These are phyloP conservation scores for Ptychoptera contaminata DNA, from an alignment of 2,888 invertebrate genomes.

Conservation along the genomic window DNA sequence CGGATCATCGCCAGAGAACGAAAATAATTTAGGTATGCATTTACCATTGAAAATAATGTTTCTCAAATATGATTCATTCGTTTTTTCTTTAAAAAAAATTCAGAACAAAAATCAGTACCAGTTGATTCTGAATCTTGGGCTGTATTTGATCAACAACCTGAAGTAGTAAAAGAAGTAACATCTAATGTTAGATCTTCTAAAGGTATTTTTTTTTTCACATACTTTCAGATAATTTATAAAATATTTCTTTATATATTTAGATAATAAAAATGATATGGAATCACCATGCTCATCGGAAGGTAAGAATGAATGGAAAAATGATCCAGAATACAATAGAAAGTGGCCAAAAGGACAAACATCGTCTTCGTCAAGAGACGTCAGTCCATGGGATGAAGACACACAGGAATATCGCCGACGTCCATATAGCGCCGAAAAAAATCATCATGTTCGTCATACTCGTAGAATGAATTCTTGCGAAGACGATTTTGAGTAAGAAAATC, in stretches of 20 bases:
- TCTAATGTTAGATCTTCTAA: conserved; percentile 6
- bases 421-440: conserved; percentile 21
- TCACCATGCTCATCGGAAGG: conserved; percentile 71
- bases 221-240: too few species aligned
- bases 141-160: conserved; percentile 35
- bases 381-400: conserved; percentile 66
- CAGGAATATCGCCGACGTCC: conserved; percentile 34
- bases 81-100: not conserved
- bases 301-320: conserved; percentile 39
- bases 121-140: conserved; percentile 38
- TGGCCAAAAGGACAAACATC: conserved; percentile 46
- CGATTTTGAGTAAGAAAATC: conserved; percentile 47
- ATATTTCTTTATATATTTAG: too few species aligned
- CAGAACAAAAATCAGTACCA: conserved; percentile 7
- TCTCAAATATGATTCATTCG: not conserved
- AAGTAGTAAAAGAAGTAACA: not conserved
- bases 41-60: not conserved
- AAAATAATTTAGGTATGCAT: conserved; percentile 17
- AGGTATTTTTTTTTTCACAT: too few species aligned
- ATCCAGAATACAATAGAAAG: conserved; percentile 32
- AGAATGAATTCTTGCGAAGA: conserved; percentile 50
- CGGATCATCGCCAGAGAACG: conserved; percentile 48
- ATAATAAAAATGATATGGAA: conserved; percentile 34
- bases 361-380: conserved; percentile 58
- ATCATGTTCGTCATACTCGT: conserved; percentile 35